Conservation (phyloP, 2,888 invertebrate genomes). For the Troides helena region DNA sequence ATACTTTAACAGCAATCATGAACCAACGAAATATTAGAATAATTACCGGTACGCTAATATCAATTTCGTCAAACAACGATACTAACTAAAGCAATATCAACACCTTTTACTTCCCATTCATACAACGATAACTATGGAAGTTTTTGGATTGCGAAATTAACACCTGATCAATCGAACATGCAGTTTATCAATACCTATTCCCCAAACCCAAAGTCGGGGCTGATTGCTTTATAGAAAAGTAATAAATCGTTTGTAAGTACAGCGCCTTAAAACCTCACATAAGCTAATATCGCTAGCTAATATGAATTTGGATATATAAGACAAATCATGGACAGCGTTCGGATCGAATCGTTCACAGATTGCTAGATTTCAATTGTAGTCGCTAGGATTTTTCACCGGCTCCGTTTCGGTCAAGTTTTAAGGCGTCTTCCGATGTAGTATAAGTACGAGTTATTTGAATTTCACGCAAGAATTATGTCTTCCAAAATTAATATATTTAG, state of each 20-base stretch:
- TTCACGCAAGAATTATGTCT: constrained; percentile 23
- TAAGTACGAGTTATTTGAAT: constrained; percentile 14
- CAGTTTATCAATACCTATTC: background rate
- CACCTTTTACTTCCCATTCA: background rate
- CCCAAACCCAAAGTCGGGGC: constrained; percentile 17
- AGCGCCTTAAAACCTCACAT: background rate
- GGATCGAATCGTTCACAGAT: constrained; percentile 4
- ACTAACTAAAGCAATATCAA: background rate
- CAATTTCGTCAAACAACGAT: constrained; percentile 15
- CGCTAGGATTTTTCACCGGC: constrained; percentile 2
- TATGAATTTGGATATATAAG: background rate
- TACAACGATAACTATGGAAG: constrained; percentile 6
- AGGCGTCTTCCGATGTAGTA: constrained; percentile 10
- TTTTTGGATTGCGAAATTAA: background rate
- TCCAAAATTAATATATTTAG: constrained; percentile 22
- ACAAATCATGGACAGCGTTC: constrained; percentile 1
- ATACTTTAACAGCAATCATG: background rate
- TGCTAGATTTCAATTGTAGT: background rate
- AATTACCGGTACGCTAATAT: background rate
- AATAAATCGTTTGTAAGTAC: constrained; percentile 12
- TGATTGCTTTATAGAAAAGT: constrained; percentile 11
- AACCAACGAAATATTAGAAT: constrained; percentile 1
- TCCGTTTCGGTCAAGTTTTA: constrained; percentile 4
- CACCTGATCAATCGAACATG: background rate
- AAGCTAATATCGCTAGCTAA: constrained; percentile 5